Conservation (phyloP, 2,888 invertebrate species). For the Brachypalpus laphriformis region DNA sequence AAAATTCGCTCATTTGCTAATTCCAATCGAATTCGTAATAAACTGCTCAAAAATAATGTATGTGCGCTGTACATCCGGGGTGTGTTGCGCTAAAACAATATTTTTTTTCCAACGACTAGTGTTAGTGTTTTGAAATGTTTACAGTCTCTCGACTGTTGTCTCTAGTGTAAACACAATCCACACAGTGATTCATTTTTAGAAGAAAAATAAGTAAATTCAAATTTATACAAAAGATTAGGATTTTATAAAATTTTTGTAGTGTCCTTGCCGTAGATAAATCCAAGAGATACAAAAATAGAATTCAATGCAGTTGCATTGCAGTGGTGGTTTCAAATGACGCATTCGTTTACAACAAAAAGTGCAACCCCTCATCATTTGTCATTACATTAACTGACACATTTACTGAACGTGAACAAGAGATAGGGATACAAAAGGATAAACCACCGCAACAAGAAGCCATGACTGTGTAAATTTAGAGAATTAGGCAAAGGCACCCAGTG, state of each 20-base stretch:
- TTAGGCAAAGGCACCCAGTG: neutral
- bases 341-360: slow-evolving; percentile 35
- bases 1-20: neutral
- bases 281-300: slow-evolving; percentile 46
- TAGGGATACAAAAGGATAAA: neutral
- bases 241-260: slow-evolving; percentile 11
- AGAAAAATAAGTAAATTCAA: neutral
- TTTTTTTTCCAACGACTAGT: neutral
- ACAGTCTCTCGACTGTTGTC: neutral
- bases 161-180: slow-evolving; percentile 29
- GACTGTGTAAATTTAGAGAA: slow-evolving; percentile 19
- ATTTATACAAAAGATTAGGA: neutral
- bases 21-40: slow-evolving; percentile 1
- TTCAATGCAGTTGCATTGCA: slow-evolving; percentile 56
- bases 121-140: slow-evolving; percentile 11
- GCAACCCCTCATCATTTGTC: slow-evolving; percentile 7
- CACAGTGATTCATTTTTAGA: slow-evolving; percentile 27
- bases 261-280: slow-evolving; percentile 30
- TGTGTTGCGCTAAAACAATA: slow-evolving; percentile 18
- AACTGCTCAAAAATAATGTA: neutral
- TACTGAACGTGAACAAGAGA: neutral
- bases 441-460: neutral
- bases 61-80: slow-evolving; percentile 16
- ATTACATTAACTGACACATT: neutral
- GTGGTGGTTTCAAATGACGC: slow-evolving; percentile 61